Evolutionary conservation across 2,888 invertebrate species (phyloP), one percentile per base, ranked within the genome.

Genomic region (Aspidiotus destructor): DNA sequence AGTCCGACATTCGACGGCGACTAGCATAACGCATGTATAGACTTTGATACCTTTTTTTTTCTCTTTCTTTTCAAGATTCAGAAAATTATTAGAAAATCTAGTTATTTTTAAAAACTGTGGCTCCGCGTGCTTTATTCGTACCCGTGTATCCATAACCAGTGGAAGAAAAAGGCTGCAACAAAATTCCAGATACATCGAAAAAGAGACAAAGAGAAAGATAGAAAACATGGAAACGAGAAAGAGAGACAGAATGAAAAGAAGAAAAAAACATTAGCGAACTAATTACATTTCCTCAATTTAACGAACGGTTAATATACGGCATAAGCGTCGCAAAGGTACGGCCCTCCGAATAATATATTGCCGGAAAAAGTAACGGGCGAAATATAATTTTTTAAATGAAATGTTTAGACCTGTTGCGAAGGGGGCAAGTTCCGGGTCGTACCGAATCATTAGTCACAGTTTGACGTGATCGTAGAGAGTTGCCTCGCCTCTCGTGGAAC

Each of bases 261-360:
- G 54, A 64, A 67, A 67, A 67, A 67, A 67, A 67, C 67, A 67
- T 67, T 67, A 67, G 67, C 67, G 67, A 67, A 67, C 67, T 67
- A 67, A 67, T 67, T 67, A 67, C 67, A 67, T 67, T 67, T 67
- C 67, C 67, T 67, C 67, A 67, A 67, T 67, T 67, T 67, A 67
- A 67, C 67, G 67, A 67, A 67, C 67, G 67, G 67, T 67, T 67
- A 65, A 67, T 67, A 67, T 67, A 60, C 60, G 60, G 67, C 60
- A 60, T 58, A 67, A 55, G 58, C 57, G 44, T 57, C 57, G 28
- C 60, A 67, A 28, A 67, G 67, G 67, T 60, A 67, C 67, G 60
- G 58, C 67, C 67, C 67, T 58, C 67, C 52, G 40, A 67, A 60
- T 67, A 67, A 67, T 67, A 67, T 67, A 67, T 67, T 58, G 67